phyloP scores from a whole-genome alignment of 2,113 vertebrate species.

The Alligator mississippiensis region DNA sequence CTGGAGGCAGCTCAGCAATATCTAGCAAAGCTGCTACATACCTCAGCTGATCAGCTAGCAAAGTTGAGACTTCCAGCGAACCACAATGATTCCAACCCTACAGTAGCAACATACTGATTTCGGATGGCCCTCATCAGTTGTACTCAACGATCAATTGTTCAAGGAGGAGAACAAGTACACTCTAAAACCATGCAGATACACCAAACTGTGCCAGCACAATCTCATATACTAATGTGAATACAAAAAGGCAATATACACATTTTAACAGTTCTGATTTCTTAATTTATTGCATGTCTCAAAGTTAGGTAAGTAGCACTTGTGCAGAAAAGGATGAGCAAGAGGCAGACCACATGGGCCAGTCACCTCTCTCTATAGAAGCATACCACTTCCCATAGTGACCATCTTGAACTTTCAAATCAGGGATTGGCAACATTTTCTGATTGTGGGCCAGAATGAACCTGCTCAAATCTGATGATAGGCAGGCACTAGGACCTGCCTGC shows the following conservation, averaged over 20 bases:
- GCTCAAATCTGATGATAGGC: too few relatives aligned
- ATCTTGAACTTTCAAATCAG: background rate
- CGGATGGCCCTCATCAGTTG: background rate
- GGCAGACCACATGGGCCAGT: background rate
- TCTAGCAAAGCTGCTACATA: background rate
- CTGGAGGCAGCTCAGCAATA: background rate
- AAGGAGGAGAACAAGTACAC: background rate
- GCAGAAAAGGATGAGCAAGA: background rate
- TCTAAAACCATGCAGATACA: background rate
- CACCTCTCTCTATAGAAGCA: background rate
- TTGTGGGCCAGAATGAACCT: too few relatives aligned
- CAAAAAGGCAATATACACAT: background rate
- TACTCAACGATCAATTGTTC: background rate
- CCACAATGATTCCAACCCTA: background rate
- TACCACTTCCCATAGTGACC: background rate
- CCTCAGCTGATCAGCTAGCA: background rate
- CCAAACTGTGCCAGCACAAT: background rate
- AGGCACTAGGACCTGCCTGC: too few relatives aligned
- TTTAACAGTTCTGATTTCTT: background rate
- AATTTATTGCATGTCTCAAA: background rate
- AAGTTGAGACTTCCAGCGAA: background rate
- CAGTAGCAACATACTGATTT: rapidly evolving
- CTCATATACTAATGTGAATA: background rate
- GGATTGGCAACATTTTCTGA: too few relatives aligned
- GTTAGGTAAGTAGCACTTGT: background rate